Percentiles rank a stretch among this genome's conserved stretches.
Evolutionary conservation across 2,113 vertebrate genomes (phyloP).

Genomic region (Actenoides hombroni): DNA sequence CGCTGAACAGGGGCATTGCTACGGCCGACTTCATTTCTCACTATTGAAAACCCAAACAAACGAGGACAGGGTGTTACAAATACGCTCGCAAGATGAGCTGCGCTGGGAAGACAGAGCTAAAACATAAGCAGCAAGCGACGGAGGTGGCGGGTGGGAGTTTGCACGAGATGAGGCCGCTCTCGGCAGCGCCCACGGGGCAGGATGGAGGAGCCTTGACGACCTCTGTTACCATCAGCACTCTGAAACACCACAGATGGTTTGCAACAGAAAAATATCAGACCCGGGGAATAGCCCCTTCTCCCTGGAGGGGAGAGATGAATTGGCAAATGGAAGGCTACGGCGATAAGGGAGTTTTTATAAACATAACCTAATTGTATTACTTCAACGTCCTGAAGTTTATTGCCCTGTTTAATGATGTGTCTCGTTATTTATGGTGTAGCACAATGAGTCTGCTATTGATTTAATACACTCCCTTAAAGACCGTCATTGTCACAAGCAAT

Average conservation of each 20-base stretch:
- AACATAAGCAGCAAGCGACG: background rate
- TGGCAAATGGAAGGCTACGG: conserved; percentile 50
- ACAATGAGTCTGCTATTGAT: conserved; percentile 76
- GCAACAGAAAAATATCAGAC: background rate
- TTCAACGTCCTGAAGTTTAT: conserved; percentile 80
- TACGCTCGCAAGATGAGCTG: background rate
- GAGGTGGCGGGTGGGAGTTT: accelerated
- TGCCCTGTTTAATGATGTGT: conserved; percentile 81
- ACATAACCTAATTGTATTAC: conserved; percentile 81
- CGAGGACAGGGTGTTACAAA: background rate
- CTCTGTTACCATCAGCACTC: background rate
- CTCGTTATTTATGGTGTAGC: conserved; percentile 78
- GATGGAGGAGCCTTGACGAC: background rate
- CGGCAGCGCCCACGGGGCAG: background rate
- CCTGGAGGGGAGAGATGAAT: conserved; percentile 20
- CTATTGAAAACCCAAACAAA: conserved; percentile 49
- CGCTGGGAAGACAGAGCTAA: background rate
- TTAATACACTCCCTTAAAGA: conserved; percentile 83
- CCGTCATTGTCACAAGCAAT: conserved; percentile 76
- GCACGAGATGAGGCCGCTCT: accelerated
- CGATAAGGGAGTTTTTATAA: conserved; percentile 72
- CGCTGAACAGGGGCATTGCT: background rate
- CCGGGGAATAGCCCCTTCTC: background rate
- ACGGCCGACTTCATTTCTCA: conserved; percentile 17
- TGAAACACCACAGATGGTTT: background rate